These are phyloP conservation scores for Sylvilagus floridanus DNA, from an alignment of 2,797 vertebrate genomes.

Conservation along the genomic window DNA sequence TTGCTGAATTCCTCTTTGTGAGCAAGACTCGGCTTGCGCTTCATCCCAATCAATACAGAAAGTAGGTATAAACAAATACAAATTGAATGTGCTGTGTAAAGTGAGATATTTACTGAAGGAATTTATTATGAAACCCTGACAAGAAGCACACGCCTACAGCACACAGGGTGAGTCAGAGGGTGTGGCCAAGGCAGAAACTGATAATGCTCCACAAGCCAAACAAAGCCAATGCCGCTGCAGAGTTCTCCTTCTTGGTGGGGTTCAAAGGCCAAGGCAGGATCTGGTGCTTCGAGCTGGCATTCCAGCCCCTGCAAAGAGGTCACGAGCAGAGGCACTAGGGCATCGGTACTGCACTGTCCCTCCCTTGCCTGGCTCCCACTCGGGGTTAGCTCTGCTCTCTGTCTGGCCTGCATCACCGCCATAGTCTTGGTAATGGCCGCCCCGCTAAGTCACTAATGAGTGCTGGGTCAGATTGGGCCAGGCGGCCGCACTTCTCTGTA, in stretches of 20 bases:
- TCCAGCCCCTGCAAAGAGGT: not conserved
- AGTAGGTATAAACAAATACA: not conserved
- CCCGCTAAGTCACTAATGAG: not conserved
- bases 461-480: not conserved
- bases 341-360: not conserved
- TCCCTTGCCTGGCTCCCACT: rapidly evolving
- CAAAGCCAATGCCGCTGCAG: not conserved
- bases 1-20: not conserved
- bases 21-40: not conserved
- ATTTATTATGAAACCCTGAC: slow-evolving; percentile 1
- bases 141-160: slow-evolving; percentile 22
- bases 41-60: not conserved
- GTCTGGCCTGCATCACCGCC: not conserved
- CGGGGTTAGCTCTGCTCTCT: not conserved
- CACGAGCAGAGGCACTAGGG: not conserved
- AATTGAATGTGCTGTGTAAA: not conserved
- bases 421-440: not conserved
- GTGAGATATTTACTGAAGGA: slow-evolving; percentile 9
- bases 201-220: slow-evolving; percentile 35
- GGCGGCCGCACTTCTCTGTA: not conserved
- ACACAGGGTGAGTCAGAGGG: slow-evolving; percentile 60
- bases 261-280: slow-evolving; percentile 13
- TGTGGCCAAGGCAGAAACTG: slow-evolving; percentile 61
- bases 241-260: slow-evolving; percentile 37
- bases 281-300: not conserved